Base-by-base conservation (phyloP, 2,797 vertebrate species). In the Falco peregrinus region DNA sequence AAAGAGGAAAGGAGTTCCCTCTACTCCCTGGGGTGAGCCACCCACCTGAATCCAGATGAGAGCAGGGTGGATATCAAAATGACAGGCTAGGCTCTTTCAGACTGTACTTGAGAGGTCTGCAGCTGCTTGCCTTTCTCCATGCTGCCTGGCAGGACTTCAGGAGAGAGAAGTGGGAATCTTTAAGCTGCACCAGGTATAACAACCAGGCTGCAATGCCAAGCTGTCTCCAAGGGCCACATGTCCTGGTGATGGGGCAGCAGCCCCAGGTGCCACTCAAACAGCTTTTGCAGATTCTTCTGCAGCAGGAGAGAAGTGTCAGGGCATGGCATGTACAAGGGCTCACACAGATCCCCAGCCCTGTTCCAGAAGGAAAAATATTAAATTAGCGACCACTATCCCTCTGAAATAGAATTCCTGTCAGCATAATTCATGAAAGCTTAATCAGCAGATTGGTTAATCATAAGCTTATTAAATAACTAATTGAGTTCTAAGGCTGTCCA, bases 401-500 rank as follows among this genome's bases (percentile, higher is more conserved):
- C 50, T 80, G 80, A 89, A 94, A 81, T 7, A 77, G 84, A 93
- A 83, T 77, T 68, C 24, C 31, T 22, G 11, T 45, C 57, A 73
- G 7, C 33, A 69, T 81, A 87, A 86, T 95, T 93, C 94, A 75
- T 47, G 60, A 88, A 89, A 87, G 33, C 73, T 85, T 92, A 78
- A 89, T 94, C 61, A 79, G 63, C 70, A 75, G 45, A 86, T 77
- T 83, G 60, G 29, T 83, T 93, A 64, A 73, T 95, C 37, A 78
- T 84, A 86, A 91, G 91, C 13, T 75, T 88, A 84, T 65, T 93
- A 84, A 95, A 92, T 91, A 93, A 71, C 57, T 84, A 78, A 91
- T 59, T 73, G 51, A 71, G 43, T 28, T 91, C 26, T 81, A 43
- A 84, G 35, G 59, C 69, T 2, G 0, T 79, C 70, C 56, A 24